Evolutionary conservation across 2,797 vertebrate genomes (phyloP).

Genomic region (Karalla daura): DNA sequence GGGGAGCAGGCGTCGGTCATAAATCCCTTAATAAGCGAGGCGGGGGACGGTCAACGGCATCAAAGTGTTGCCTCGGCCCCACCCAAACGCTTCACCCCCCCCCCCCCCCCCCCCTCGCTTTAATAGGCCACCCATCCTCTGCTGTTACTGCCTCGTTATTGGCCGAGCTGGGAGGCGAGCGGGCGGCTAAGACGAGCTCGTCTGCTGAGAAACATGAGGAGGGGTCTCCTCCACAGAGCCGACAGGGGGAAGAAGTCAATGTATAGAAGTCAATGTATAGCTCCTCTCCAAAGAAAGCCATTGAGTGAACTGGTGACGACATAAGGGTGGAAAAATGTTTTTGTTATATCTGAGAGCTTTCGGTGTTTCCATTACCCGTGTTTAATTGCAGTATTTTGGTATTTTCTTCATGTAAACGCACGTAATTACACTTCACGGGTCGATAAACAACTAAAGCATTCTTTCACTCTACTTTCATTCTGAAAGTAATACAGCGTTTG

Average conservation of each 20-base stretch:
- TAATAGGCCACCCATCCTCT: slow-evolving; percentile 61
- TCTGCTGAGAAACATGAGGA: neutral
- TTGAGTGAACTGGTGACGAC: too few relatives aligned
- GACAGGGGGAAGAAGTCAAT: slow-evolving; percentile 7
- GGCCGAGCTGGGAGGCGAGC: slow-evolving; percentile 2
- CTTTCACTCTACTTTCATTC: too few relatives aligned
- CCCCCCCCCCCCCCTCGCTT: slow-evolving; percentile 34
- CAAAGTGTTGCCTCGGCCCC: slow-evolving; percentile 51
- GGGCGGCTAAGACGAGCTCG: slow-evolving; percentile 18
- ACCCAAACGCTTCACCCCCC: slow-evolving; percentile 38
- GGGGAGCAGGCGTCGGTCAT: slow-evolving; percentile 20
- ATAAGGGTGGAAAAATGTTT: too few relatives aligned
- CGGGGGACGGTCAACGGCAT: slow-evolving; percentile 42
- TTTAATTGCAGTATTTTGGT: too few relatives aligned
- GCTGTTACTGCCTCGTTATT: slow-evolving; percentile 54
- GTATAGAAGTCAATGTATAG: too few relatives aligned
- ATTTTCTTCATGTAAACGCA: too few relatives aligned
- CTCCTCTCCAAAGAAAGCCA: too few relatives aligned
- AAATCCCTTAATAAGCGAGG: slow-evolving; percentile 64
- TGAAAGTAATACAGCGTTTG: too few relatives aligned
- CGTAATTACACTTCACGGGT: too few relatives aligned
- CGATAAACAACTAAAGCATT: too few relatives aligned
- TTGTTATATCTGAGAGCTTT: too few relatives aligned
- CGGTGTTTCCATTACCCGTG: too few relatives aligned
- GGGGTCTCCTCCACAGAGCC: slow-evolving; percentile 5